Evolutionary conservation across 2,888 invertebrate genomes (phyloP).

Genomic region (Catocala nupta): DNA sequence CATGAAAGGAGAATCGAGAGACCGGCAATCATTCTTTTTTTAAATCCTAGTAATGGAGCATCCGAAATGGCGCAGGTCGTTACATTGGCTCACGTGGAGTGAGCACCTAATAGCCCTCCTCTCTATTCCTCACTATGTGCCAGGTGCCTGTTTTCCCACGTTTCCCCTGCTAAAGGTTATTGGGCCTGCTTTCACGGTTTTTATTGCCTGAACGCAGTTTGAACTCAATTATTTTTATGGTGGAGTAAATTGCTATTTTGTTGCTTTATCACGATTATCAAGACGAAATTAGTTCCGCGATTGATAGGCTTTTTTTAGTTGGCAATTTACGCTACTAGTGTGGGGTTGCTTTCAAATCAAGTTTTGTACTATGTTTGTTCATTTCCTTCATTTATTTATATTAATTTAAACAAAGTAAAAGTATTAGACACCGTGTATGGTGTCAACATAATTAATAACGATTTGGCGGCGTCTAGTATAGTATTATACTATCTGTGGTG

Average conservation of each 20-base stretch:
- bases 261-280: constrained; percentile 86
- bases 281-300: constrained; percentile 81
- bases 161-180: constrained; percentile 82
- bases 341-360: constrained; percentile 35
- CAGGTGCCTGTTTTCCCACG: constrained; percentile 82
- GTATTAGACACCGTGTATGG: no score
- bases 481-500: no score
- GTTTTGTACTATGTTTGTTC: constrained; percentile 38
- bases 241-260: constrained; percentile 86
- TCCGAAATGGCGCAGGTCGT: constrained; percentile 73
- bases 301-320: constrained; percentile 73
- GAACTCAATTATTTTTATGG: constrained; percentile 88
- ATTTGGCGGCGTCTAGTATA: no score
- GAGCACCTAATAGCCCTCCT: constrained; percentile 78
- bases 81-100: constrained; percentile 75
- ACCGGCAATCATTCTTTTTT: constrained; percentile 55
- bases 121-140: constrained; percentile 79
- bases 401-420: constrained; percentile 17
- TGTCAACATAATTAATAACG: no score
- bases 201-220: constrained; percentile 86
- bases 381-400: constrained; percentile 30
- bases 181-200: constrained; percentile 85
- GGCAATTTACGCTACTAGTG: constrained; percentile 53
- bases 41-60: constrained; percentile 70
- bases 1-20: constrained; percentile 43